Base-by-base conservation (phyloP, 2,113 vertebrate genomes). In the Sceloporus undulatus region DNA sequence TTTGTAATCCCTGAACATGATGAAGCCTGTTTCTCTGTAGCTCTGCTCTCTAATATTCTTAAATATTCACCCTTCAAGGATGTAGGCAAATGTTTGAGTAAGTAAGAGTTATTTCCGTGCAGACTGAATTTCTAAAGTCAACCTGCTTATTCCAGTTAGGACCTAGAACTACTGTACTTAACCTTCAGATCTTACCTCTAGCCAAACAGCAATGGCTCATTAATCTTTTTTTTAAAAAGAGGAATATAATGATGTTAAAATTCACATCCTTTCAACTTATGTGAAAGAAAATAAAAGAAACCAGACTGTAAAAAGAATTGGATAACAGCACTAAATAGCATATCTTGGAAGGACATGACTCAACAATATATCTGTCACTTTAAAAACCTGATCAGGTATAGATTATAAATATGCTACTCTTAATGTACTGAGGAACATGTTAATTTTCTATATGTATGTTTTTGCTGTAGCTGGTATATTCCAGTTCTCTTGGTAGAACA, bases 11-110 rank as follows among this genome's bases (percentile, higher is more conserved):
- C 7, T 48, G 48, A 48, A 48, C 48, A 48, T 48, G 48, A 48
- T 48, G 48, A 48, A 48, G 48, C 48, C 3, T 48, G 48, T 5
- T 48, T 48, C 76, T 70, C 78, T 75, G 19, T 4, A 13, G 38
- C 73, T 76, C 54, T 16, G 5, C 56, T 87, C 76, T 7, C 76
- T 82, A 9, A 78, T 27, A 62, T 59, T 73, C 56, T 56, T 48
- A 9, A 21, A 73, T 38, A 62, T 25, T 81, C n/a, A 48, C 65
- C 62, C 70, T 90, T 74, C 86, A 90, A 93, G 91, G 92, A 8
- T 81, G 59, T 70, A 71, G 84, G 87, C 82, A 92, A 59, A 18
- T 14, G 18, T 62, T 2, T 52, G 21, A 75, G 0, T 0, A 0
- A 0, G 3, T 84, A 65, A 23, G 59, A 78, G 75, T 21, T 79